Evolutionary conservation across 2,113 vertebrate genomes (phyloP).

Genomic region (Cyphomyrus discorhynchus): DNA sequence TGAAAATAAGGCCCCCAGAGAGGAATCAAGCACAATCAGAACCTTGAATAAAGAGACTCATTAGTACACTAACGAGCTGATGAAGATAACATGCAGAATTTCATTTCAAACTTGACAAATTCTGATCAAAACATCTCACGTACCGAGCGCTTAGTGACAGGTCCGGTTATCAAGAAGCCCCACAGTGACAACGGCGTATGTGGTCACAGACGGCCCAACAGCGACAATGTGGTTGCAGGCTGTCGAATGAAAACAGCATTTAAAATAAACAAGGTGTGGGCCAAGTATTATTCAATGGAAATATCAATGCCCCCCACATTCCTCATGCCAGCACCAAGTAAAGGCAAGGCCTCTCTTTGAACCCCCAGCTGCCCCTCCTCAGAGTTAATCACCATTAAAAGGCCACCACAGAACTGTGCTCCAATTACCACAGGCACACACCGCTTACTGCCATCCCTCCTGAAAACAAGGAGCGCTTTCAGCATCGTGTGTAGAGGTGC

Average conservation of each 20-base stretch:
- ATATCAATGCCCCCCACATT: background rate
- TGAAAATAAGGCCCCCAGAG: background rate
- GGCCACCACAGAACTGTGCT: slow-evolving; percentile 60
- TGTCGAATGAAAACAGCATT: background rate
- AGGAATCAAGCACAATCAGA: background rate
- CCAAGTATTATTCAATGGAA: background rate
- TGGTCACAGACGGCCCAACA: background rate
- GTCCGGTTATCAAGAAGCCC: background rate
- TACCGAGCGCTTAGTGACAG: background rate
- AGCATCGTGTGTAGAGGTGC: slow-evolving; percentile 66
- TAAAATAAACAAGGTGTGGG: background rate
- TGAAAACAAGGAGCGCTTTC: slow-evolving; percentile 55
- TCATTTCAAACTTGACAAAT: background rate
- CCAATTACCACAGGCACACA: slow-evolving; percentile 59
- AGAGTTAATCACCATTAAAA: slow-evolving; percentile 53
- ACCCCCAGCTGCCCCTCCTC: slow-evolving; percentile 42
- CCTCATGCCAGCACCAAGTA: background rate
- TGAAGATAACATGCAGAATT: background rate
- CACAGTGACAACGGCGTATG: background rate
- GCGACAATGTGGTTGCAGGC: too few relatives aligned
- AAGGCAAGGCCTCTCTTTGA: slow-evolving; percentile 18
- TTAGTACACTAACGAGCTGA: slow-evolving; percentile 4
- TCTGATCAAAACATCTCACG: background rate
- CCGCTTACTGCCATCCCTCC: slow-evolving; percentile 37
- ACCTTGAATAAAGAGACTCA: background rate